A percentile compares a stretch with the other conserved stretches of the same genome.
Evolutionary conservation across 1,140 invertebrate species (phyloP).

Genomic region (Drosophila gunungcola): DNA sequence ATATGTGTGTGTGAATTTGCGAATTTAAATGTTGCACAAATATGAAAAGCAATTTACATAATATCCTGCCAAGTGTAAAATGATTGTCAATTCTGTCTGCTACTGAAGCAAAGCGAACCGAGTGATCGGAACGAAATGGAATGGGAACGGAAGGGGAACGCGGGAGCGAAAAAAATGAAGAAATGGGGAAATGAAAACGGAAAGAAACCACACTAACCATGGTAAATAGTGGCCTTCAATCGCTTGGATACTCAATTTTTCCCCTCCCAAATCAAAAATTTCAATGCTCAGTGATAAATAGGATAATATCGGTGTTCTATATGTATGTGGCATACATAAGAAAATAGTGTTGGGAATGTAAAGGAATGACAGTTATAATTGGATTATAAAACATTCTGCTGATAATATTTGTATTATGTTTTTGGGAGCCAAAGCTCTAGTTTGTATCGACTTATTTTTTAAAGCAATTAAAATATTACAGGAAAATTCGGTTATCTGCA

Average conservation of each 20-base stretch:
- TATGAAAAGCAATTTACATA: slow-evolving; percentile 84
- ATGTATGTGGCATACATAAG: not conserved
- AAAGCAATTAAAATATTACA: too few species aligned
- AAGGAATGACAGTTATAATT: not conserved
- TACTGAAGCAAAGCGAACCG: slow-evolving; percentile 23
- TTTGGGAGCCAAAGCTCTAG: too few species aligned
- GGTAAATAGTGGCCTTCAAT: slow-evolving; percentile 33
- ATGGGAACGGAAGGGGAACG: not conserved
- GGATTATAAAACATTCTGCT: not conserved
- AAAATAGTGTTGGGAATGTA: not conserved
- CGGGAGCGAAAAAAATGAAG: not conserved
- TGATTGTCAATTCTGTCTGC: slow-evolving; percentile 80
- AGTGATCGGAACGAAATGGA: slow-evolving; percentile 11
- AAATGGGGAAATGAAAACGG: slow-evolving; percentile 14
- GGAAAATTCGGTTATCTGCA: too few species aligned
- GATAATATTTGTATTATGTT: too few species aligned
- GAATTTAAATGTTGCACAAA: slow-evolving; percentile 83
- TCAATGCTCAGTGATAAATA: slow-evolving; percentile 4
- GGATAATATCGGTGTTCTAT: slow-evolving; percentile 1
- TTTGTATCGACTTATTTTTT: too few species aligned
- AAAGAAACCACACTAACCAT: slow-evolving; percentile 39
- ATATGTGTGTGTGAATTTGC: slow-evolving; percentile 35
- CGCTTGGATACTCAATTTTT: slow-evolving; percentile 15
- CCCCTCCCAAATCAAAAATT: not conserved
- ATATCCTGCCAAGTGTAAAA: slow-evolving; percentile 83